Conservation (phyloP, 2,888 invertebrate genomes). For the Leptinotarsa tumamoca region DNA sequence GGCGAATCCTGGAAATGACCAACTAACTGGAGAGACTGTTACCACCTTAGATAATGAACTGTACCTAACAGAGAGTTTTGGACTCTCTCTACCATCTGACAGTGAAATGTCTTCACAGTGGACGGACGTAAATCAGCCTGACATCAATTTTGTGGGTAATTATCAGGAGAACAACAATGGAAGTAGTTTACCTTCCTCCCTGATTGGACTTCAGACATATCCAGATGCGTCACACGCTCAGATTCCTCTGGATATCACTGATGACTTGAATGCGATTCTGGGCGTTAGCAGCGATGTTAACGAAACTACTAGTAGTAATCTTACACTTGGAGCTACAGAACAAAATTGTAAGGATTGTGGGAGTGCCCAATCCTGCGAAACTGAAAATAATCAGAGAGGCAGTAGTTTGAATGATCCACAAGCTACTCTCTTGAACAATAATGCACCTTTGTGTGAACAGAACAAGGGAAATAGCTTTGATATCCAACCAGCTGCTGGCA, state of each 20-base stretch:
- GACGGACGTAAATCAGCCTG: constrained; percentile 79
- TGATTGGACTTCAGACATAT: constrained; percentile 77
- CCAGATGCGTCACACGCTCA: constrained; percentile 57
- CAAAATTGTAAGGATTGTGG: constrained; percentile 3
- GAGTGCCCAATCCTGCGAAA: not conserved
- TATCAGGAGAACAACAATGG: constrained; percentile 69
- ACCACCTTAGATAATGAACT: constrained; percentile 57
- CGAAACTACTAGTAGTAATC: too few relatives aligned
- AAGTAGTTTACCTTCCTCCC: constrained; percentile 72
- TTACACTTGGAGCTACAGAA: not conserved
- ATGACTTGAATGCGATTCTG: not conserved
- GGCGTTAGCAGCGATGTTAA: not conserved
- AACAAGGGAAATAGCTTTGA: not conserved
- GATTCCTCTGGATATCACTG: constrained; percentile 20
- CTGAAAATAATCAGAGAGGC: not conserved
- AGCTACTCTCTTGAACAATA: not conserved
- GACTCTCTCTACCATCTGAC: constrained; percentile 80
- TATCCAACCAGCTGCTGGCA: not conserved
- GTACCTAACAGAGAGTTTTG: constrained; percentile 73
- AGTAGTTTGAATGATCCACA: not conserved
- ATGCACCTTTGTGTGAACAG: not conserved
- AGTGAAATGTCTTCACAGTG: constrained; percentile 81
- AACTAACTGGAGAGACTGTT: constrained; percentile 28
- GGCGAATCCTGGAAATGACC: not conserved
- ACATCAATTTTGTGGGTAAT: constrained; percentile 69